Percentiles rank a stretch among this genome's conserved stretches.
Evolutionary conservation across 53 echinoderm and acorn worm genomes (phyloP).

Genomic region (Crossaster papposus): DNA sequence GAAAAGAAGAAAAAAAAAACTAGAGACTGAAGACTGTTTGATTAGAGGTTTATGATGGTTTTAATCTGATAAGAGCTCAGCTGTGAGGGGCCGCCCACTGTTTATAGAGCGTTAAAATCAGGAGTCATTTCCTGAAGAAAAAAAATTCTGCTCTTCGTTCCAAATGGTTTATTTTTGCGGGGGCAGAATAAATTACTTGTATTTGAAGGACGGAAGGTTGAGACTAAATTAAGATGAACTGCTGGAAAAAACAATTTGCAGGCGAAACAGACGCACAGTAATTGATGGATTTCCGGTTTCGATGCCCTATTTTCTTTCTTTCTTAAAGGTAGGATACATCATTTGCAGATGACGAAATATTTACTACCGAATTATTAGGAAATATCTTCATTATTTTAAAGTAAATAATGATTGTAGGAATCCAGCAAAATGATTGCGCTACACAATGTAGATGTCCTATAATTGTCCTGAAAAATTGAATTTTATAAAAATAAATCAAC

Average conservation of each 20-base stretch:
- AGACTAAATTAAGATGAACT: neutral
- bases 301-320: no score
- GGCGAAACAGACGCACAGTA: no score
- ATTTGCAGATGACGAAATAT: no score
- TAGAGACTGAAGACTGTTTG: slow-evolving; percentile 40
- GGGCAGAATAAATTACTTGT: neutral
- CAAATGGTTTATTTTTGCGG: neutral
- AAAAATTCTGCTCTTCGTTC: neutral
- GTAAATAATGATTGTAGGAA: no score
- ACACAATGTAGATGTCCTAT: no score
- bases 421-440: no score
- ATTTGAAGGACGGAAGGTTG: neutral
- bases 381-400: no score
- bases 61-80: slow-evolving; percentile 55
- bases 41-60: slow-evolving; percentile 44
- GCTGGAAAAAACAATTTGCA: neutral
- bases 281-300: no score
- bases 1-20: slow-evolving; percentile 10
- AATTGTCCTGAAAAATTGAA: no score
- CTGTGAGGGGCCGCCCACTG: neutral
- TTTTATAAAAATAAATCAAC: no score
- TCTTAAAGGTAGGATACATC: no score
- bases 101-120: neutral
- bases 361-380: no score
- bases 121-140: slow-evolving; percentile 20